These are phyloP conservation scores for Prosapia bicincta DNA, from an alignment of 2,888 invertebrate genomes.

Conservation along the genomic window DNA sequence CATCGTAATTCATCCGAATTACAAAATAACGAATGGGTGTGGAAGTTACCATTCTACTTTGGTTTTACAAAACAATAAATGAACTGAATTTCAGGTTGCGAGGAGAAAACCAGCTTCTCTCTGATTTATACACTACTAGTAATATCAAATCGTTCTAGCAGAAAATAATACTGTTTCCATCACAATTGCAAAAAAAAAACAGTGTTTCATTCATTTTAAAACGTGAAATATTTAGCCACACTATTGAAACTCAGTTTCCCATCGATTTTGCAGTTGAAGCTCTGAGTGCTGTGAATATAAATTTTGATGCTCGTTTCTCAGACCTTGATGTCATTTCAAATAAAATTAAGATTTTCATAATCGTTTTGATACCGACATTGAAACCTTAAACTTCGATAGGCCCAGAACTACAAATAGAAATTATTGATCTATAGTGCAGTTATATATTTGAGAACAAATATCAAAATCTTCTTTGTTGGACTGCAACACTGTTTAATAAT, in stretches of 20 bases:
- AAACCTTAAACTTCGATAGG: conserved; percentile 34
- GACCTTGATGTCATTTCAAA: conserved; percentile 19
- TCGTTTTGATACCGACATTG: conserved; percentile 36
- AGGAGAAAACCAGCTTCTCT: conserved; percentile 39
- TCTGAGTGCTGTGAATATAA: conserved; percentile 38
- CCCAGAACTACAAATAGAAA: conserved; percentile 36
- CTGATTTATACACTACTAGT: conserved; percentile 39
- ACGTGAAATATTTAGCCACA: conserved; percentile 39
- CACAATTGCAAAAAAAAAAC: conserved; percentile 23
- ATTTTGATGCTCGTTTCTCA: conserved; percentile 39
- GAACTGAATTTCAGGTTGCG: conserved; percentile 39
- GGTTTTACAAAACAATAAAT: conserved; percentile 38
- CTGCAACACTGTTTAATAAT: too few species aligned
- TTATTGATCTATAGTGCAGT: conserved; percentile 36
- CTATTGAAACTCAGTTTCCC: conserved; percentile 39
- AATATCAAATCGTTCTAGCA: conserved; percentile 37
- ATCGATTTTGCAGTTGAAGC: conserved; percentile 39
- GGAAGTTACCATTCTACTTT: conserved; percentile 39
- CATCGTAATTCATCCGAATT: conserved; percentile 34
- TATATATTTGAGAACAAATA: conserved; percentile 35
- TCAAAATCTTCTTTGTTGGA: not conserved
- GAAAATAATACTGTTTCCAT: conserved; percentile 29
- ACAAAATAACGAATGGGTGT: conserved; percentile 38
- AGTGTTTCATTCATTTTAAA: conserved; percentile 39
- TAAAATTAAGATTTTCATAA: conserved; percentile 35